Percentiles rank a stretch among this genome's conserved stretches.
These are phyloP conservation scores for Orthonyx spaldingii DNA, from an alignment of 2,113 vertebrate genomes.

Conservation along the genomic window DNA sequence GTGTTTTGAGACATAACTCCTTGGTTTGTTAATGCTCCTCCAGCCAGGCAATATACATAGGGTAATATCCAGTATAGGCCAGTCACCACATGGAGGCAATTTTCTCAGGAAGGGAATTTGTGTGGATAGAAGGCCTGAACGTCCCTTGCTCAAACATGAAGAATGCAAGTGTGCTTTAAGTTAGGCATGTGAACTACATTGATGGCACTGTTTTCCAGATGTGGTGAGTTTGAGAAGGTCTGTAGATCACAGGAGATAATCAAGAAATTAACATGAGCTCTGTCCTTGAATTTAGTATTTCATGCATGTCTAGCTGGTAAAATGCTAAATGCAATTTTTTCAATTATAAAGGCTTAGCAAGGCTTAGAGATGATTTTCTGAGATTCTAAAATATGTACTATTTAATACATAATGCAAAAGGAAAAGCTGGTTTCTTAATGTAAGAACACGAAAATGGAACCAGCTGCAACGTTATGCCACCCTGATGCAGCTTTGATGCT, in stretches of 20 bases:
- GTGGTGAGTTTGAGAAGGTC: background rate
- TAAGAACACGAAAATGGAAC: conserved; percentile 33
- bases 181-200: background rate
- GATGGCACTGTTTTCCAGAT: background rate
- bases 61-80: background rate
- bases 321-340: conserved; percentile 3
- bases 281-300: background rate
- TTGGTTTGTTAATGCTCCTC: background rate
- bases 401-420: conserved; percentile 48
- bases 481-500: conserved; percentile 31
- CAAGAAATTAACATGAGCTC: background rate
- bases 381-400: conserved; percentile 23
- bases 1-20: background rate
- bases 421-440: conserved; percentile 50
- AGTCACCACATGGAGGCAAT: background rate
- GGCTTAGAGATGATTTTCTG: conserved; percentile 20
- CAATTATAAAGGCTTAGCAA: conserved; percentile 17
- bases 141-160: background rate
- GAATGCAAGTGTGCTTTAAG: background rate
- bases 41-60: fast-evolving
- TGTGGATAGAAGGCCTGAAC: background rate
- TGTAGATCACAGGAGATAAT: background rate
- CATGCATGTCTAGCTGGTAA: background rate
- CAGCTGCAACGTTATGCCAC: background rate
- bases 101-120: background rate